Conservation (phyloP, 2,113 vertebrate genomes). For the Melanotaenia duboulayi region DNA sequence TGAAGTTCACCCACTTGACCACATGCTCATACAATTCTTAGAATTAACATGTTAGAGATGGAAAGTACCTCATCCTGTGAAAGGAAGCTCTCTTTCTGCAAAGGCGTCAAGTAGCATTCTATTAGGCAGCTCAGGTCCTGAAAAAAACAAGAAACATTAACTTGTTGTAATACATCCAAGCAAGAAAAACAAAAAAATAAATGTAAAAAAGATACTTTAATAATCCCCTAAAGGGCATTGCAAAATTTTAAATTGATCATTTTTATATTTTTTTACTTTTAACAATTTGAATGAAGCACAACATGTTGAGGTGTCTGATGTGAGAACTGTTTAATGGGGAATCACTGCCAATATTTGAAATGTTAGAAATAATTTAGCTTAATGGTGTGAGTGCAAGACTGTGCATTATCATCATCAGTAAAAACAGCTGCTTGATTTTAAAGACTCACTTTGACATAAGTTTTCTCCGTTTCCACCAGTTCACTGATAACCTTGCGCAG, state of each 20-base stretch:
- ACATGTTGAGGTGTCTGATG: not conserved
- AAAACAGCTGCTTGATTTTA: not conserved
- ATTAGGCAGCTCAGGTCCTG: constrained; percentile 95
- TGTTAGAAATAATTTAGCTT: too few relatives aligned
- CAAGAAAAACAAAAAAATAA: not conserved
- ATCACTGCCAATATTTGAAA: too few relatives aligned
- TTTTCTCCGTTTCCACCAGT: constrained; percentile 95
- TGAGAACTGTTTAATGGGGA: not conserved
- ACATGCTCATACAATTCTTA: not conserved
- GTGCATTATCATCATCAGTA: not conserved
- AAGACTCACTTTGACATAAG: constrained; percentile 92
- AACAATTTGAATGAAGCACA: not conserved
- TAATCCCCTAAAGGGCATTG: too few relatives aligned
- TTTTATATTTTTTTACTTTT: too few relatives aligned
- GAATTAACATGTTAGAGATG: not conserved
- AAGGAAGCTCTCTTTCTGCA: constrained; percentile 96
- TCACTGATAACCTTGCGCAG: constrained; percentile 97
- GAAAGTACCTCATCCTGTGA: constrained; percentile 93
- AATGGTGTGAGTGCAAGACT: not conserved
- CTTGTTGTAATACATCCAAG: not conserved
- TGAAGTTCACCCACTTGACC: not conserved
- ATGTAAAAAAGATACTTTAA: too few relatives aligned
- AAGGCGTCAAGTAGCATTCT: constrained; percentile 92
- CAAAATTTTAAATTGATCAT: too few relatives aligned
- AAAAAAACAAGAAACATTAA: constrained; percentile 12